phyloP scores from a whole-genome alignment of 2,888 invertebrate species.

The Cephus pulcher region DNA sequence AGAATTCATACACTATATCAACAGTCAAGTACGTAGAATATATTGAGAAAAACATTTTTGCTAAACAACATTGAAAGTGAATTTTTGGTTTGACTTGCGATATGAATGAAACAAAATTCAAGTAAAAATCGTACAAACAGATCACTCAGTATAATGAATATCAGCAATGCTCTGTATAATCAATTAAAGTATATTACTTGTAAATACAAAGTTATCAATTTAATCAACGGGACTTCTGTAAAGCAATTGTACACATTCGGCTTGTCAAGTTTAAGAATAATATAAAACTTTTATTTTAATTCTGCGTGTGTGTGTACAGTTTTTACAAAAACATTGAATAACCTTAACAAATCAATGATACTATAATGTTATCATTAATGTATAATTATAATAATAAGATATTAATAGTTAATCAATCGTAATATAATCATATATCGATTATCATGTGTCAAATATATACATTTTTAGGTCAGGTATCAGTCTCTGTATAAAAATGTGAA shows the following conservation, averaged over 20 bases:
- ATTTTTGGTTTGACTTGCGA: background rate
- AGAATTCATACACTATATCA: background rate
- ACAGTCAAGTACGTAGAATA: background rate
- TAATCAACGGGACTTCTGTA: background rate
- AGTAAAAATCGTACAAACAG: background rate
- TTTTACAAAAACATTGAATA: constrained; percentile 57
- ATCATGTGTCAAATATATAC: constrained; percentile 46
- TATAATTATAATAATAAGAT: constrained; percentile 37
- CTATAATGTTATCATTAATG: constrained; percentile 37
- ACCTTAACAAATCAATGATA: constrained; percentile 51
- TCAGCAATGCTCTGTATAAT: background rate
- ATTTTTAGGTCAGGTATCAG: constrained; percentile 57
- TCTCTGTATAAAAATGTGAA: constrained; percentile 56
- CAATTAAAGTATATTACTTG: background rate
- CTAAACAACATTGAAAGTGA: background rate
- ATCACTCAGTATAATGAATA: background rate
- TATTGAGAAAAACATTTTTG: background rate
- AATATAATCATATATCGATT: constrained; percentile 39
- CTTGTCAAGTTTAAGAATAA: constrained; percentile 48
- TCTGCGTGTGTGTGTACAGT: constrained; percentile 49
- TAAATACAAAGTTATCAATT: background rate
- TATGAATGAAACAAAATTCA: background rate
- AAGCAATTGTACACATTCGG: constrained; percentile 2
- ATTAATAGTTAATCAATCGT: constrained; percentile 39
- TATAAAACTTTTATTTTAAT: constrained; percentile 57